Base-by-base conservation (phyloP, 2,888 invertebrate genomes). In the Biston stratarius region DNA sequence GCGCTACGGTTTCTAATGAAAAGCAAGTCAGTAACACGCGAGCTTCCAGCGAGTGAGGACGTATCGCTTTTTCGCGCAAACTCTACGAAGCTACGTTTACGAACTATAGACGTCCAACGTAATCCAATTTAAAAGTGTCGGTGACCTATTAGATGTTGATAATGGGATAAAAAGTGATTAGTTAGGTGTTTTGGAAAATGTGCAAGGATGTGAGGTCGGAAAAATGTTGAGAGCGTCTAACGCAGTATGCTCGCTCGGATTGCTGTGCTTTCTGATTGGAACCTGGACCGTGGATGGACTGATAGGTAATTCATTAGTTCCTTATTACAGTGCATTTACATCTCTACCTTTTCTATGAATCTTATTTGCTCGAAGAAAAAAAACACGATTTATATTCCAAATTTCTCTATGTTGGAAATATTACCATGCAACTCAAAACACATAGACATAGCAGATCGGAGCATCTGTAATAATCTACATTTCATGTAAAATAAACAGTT, bases 221-320 rank as follows among this genome's bases (percentile, higher is more conserved):
- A 93, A 89, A 90, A 93, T 93, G 93, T 84, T 92, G 89, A 91
- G 77, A 79, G 87, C 83, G 85, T 84, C 79, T 77, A 77, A 79
- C 72, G 83, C 83, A 83, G 85, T 83, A 88, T 92, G 87, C 80
- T 72, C 82, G 82, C 84, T 85, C 74, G 91, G 89, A 87, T 90
- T 91, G 82, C 83, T 90, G 80, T 89, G 85, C 83, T 77, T 78
- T 80, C 75, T 81, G 69, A 71, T 88, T 74, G 83, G 79, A 71
- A 71, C 84, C 61, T 79, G 80, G 73, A 79, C 78, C 51, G 88
- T 87, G 60, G 85, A 87, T 77, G 92, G 92, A 76, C 86, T 91
- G 67, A 93, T 93, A 88, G 93, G 93, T 92, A 83, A 81, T 24
- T n/a, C 8, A n/a, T 36, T 52, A 5, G 36, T 15, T 52, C 38